Conservation (phyloP, 2,888 invertebrate species). For the Spialia ferax region DNA sequence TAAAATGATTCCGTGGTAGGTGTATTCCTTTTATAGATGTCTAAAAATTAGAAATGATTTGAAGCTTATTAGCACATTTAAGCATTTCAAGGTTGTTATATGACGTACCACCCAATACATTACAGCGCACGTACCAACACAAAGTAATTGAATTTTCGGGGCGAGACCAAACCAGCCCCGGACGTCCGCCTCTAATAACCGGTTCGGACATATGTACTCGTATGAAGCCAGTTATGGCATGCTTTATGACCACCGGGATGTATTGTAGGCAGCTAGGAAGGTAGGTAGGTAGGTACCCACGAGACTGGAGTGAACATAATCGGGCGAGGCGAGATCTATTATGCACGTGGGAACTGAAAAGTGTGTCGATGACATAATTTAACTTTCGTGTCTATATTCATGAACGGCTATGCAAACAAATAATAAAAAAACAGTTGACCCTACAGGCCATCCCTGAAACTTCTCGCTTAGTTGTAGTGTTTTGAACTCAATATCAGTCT, state of each 20-base stretch:
- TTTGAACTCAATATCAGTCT: neutral
- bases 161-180: slow-evolving; percentile 47
- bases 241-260: slow-evolving; percentile 46
- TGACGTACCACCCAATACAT: neutral
- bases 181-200: slow-evolving; percentile 50
- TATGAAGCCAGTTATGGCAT: slow-evolving; percentile 48
- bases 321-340: slow-evolving; percentile 17
- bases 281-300: too few species aligned
- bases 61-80: neutral
- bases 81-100: neutral
- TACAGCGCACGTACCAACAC: slow-evolving; percentile 41
- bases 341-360: slow-evolving; percentile 14
- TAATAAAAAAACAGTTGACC: neutral
- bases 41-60: too few species aligned
- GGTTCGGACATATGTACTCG: slow-evolving; percentile 49
- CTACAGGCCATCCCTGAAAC: neutral
- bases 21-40: too few species aligned
- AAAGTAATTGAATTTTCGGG: slow-evolving; percentile 80
- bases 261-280: too few species aligned
- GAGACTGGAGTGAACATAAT: slow-evolving; percentile 31
- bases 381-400: neutral
- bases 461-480: neutral
- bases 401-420: neutral
- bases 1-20: too few species aligned
- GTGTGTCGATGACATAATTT: neutral